Conservation (phyloP, 2,888 invertebrate species). For the Sylvicola cinctus region DNA sequence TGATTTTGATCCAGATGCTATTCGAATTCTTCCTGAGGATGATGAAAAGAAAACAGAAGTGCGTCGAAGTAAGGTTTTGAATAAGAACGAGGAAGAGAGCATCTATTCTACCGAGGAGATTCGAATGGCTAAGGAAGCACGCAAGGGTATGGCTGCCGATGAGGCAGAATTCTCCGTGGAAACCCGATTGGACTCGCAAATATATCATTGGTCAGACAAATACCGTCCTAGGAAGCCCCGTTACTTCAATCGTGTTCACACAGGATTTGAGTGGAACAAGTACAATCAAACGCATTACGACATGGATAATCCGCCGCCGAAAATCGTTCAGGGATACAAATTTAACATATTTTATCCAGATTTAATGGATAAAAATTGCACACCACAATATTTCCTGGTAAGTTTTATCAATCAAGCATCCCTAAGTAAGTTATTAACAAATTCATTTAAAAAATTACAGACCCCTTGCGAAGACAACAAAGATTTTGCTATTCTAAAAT, state of each 20-base stretch:
- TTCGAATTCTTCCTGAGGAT: conserved; percentile 29
- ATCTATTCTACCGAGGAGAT: conserved; percentile 28
- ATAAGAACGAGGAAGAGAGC: conserved; percentile 33
- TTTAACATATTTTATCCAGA: conserved; percentile 99
- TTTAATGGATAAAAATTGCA: conserved; percentile 77
- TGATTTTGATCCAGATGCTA: conserved; percentile 35
- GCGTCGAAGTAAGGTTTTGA: conserved; percentile 44
- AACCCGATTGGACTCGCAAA: conserved; percentile 63
- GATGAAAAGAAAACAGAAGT: conserved; percentile 55
- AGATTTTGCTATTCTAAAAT: conserved; percentile 86
- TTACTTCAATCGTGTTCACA: conserved; percentile 91
- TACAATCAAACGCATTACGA: conserved; percentile 99
- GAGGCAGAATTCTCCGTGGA: conserved; percentile 87
- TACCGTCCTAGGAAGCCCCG: conserved; percentile 92
- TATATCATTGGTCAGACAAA: conserved; percentile 81
- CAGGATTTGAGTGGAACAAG: conserved; percentile 99
- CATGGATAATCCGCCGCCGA: conserved; percentile 99
- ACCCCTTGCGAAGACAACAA: conserved; percentile 78
- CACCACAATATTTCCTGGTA: conserved; percentile 85
- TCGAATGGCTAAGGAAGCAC: conserved; percentile 58
- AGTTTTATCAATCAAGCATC: conserved; percentile 16
- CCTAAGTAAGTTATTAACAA: conserved; percentile 5
- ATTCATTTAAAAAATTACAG: conserved; percentile 26
- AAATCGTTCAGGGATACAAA: conserved; percentile 99
- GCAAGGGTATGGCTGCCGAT: conserved; percentile 65